Evolutionary conservation across 2,113 vertebrate genomes (phyloP), one percentile per base, ranked within the genome.

Genomic region (Spermophilus dauricus): DNA sequence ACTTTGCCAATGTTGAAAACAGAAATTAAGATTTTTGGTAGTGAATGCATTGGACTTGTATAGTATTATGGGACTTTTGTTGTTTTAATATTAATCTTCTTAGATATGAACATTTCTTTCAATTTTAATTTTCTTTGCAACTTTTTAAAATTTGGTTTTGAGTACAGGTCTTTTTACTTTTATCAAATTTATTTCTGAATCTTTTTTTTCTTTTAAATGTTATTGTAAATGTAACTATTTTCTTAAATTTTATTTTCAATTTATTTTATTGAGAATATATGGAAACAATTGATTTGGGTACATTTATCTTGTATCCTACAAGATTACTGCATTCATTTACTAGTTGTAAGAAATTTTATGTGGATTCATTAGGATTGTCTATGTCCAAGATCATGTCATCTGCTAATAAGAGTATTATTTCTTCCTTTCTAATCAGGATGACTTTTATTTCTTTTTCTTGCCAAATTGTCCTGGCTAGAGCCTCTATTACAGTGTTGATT

Each of bases 401-500:
- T 24, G 7, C n/a, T 88, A 69, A 76, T 58, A 92, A 45, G 84
- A 65, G 58, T 34, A 86, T 67, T 77, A 4, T 58, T 88, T 72
- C 39, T 92, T 67, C 39, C 11, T 87, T 88, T 76, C 37, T 16
- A 76, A 69, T 88, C 6, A 58, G 77, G 24, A 88, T 69, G 37
- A 53, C 34, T 88, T 73, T 95, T 88, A 80, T 77, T 69, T 77
- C 28, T 69, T 88, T 83, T 73, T 51, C 30, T 82, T 91, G 69
- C 48, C 67, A 91, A 87, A 82, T 51, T 83, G 10, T 82, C 82
- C 72, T 51, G 86, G 39, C 61, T 82, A 70, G 69, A 83, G 13
- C 28, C 14, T 70, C 28, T 53, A 82, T 18, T 34, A 48, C 18
- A 83, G 53, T 63, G 5, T 48, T 65, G 34, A 65, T 42, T n/a